Evolutionary conservation across 2,113 vertebrate species (phyloP), one percentile per base, ranked within the genome.

Genomic region (Urocynchramus pylzowi): DNA sequence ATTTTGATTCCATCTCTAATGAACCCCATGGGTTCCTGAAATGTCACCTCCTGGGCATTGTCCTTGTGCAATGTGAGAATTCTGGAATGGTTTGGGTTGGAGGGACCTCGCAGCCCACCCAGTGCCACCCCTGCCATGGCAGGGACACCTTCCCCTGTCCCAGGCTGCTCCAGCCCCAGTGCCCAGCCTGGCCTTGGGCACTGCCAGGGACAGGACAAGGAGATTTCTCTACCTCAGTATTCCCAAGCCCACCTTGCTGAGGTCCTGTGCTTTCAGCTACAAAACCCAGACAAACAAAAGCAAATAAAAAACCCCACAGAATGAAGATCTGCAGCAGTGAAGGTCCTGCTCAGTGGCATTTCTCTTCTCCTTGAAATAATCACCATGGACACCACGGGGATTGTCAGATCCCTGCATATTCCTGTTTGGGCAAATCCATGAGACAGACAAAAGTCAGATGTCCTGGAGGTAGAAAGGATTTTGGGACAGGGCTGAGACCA

Each of bases 371-470:
- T 21, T 10, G 61, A 9, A 68, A 27, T 3, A 11, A 22, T 15
- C 52, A 2, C 42, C 35, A 9, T 0, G 10, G 31, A 13, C 52
- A 7, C 35, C 71, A 13, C 0, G 1, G 30, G 49, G 24, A 54
- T 19, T 23, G 37, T 1, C 9, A 27, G 0, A 11, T 10, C 17
- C 35, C 52, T 30, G 11, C 30, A 10, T 0, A 1, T 42, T 42
- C 31, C 60, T 17, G 16, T 13, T 16, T 30, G 52, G 70, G 52
- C 35, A 67, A 65, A 49, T 23, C 50, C 59, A 49, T 0, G 8
- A n/a, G 60, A 19, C 0, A 5, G 42, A 30, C 7, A 7, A 9
- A 30, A 27, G 31, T 12, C 61, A 59, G 44, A 11, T 15, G 37
- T 31, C 37, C 37, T 44, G 50, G 21, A 22, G 47, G 47, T 1